Evolutionary conservation across 2,888 invertebrate genomes (phyloP).

Genomic region (Agrilus biguttatus): DNA sequence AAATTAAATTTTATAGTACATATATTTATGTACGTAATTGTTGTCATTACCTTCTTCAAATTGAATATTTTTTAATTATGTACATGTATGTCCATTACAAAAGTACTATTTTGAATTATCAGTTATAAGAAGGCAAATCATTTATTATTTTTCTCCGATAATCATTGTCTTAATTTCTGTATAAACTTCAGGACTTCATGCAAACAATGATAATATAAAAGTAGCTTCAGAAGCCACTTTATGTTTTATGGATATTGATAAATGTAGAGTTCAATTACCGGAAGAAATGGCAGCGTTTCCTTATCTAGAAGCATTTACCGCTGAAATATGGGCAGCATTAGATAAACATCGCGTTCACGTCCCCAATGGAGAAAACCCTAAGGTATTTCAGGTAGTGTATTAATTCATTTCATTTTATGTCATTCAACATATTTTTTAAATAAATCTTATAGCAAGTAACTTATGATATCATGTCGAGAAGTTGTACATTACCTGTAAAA

Average conservation of each 20-base stretch:
- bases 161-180: background rate
- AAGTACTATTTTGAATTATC: background rate
- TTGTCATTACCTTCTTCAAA: background rate
- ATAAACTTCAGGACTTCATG: slow-evolving; percentile 40
- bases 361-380: slow-evolving; percentile 21
- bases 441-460: background rate
- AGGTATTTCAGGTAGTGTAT: slow-evolving; percentile 14
- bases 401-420: background rate
- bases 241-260: slow-evolving; percentile 94
- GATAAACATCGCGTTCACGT: slow-evolving; percentile 49
- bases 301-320: slow-evolving; percentile 71
- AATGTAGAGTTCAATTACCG: slow-evolving; percentile 80
- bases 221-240: slow-evolving; percentile 72
- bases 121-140: no score
- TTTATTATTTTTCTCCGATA: background rate
- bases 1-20: no score
- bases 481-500: slow-evolving; percentile 56
- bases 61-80: background rate
- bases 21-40: no score
- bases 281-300: slow-evolving; percentile 93
- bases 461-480: slow-evolving; percentile 61
- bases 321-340: slow-evolving; percentile 62
- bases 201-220: slow-evolving; percentile 45
- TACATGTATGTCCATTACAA: background rate
- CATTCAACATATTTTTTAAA: background rate